phyloP scores from a whole-genome alignment of 2,113 vertebrate genomes.

The Motacilla alba region DNA sequence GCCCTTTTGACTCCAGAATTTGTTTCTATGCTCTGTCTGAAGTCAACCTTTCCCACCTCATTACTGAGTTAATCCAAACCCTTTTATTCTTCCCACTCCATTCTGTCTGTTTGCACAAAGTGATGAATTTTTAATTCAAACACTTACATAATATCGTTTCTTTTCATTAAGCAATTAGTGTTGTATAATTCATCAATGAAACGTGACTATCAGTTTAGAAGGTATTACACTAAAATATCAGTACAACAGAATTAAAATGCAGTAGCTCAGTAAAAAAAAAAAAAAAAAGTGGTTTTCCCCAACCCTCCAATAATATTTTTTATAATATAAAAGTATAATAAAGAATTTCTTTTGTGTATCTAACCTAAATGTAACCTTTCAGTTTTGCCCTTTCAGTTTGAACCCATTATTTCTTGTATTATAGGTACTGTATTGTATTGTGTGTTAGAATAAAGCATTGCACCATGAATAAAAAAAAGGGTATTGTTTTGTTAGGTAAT shows the following conservation, averaged over 20 bases:
- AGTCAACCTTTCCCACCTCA: not conserved
- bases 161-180: not conserved
- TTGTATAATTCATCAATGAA: not conserved
- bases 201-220: not conserved
- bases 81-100: not conserved
- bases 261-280: not conserved
- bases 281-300: not conserved
- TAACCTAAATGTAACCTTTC: not conserved
- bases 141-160: not conserved
- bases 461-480: not conserved
- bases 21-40: not conserved
- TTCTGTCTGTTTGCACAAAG: not conserved
- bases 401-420: not conserved
- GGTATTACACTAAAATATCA: not conserved
- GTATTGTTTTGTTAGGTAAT: not conserved
- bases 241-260: not conserved
- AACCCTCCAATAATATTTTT: not conserved
- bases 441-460: not conserved
- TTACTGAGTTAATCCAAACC: not conserved
- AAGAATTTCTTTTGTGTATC: not conserved
- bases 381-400: not conserved
- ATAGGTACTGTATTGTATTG: fast-evolving
- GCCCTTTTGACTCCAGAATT: not conserved
- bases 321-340: not conserved
- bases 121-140: not conserved